Evolutionary conservation across 1,140 invertebrate genomes (phyloP).

Genomic region (Hetaerina americana): DNA sequence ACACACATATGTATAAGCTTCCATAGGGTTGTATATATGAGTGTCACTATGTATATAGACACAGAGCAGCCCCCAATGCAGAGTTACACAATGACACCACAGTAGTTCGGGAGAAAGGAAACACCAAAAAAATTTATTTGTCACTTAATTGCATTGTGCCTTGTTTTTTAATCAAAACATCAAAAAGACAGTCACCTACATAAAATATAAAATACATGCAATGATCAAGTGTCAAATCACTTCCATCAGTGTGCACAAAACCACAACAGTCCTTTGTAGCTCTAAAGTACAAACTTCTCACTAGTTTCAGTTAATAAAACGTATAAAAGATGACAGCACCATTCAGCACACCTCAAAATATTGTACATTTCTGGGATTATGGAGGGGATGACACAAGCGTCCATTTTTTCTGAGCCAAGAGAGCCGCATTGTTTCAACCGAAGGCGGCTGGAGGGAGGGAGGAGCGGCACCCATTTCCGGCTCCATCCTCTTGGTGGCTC

Average conservation of each 20-base stretch:
- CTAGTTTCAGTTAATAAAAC: neutral
- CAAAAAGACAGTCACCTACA: neutral
- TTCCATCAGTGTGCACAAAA: neutral
- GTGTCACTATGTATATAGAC: no score
- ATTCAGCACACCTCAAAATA: neutral
- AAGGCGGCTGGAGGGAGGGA: no score
- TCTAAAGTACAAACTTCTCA: neutral
- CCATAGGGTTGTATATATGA: no score
- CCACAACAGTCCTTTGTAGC: neutral
- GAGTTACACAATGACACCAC: no score
- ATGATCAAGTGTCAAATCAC: neutral
- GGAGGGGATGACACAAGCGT: neutral
- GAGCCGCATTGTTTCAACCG: neutral
- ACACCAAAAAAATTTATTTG: neutral
- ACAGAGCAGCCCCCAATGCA: no score
- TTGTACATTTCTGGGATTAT: neutral
- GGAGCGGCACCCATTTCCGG: neutral
- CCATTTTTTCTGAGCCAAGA: neutral
- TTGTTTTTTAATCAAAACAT: neutral
- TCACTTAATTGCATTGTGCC: neutral
- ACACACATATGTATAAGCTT: no score
- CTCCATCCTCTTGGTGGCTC: neutral
- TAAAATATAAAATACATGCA: constrained; percentile 1
- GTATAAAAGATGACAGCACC: neutral
- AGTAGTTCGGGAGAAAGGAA: no score